Conservation (phyloP, 2,797 vertebrate species). For the Schizothorax lantsangensis region DNA sequence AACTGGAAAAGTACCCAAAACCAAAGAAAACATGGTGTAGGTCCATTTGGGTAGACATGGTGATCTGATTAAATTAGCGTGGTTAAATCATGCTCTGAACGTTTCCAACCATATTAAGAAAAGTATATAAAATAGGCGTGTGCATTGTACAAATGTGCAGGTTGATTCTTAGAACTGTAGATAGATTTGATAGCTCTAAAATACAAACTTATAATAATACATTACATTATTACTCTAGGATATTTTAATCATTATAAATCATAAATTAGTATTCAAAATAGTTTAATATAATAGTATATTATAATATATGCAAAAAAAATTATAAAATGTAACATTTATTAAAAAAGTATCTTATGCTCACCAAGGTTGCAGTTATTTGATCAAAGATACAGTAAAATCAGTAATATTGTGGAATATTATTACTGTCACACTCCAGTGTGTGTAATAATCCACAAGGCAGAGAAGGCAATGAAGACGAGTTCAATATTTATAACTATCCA, state of each 20-base stretch:
- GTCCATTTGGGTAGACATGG: not conserved
- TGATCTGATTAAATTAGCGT: not conserved
- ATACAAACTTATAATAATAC: not conserved
- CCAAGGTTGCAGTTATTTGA: not conserved
- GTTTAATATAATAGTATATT: too few species aligned
- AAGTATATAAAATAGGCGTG: not conserved
- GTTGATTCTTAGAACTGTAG: too few species aligned
- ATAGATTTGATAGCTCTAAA: not conserved
- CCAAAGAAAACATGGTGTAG: not conserved
- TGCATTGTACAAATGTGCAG: not conserved
- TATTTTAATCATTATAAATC: too few species aligned
- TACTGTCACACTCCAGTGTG: too few species aligned
- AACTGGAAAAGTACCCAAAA: not conserved
- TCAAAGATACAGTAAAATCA: not conserved
- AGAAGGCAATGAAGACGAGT: too few species aligned
- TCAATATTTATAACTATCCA: too few species aligned
- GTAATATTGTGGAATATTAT: not conserved
- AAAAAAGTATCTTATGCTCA: not conserved
- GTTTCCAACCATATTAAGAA: not conserved
- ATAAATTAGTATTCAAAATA: too few species aligned
- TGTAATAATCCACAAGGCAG: too few species aligned
- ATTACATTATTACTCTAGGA: not conserved
- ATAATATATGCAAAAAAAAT: too few species aligned
- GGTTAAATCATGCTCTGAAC: not conserved
- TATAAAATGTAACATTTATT: not conserved